Percentiles rank a stretch among this genome's conserved stretches.
phyloP scores from a whole-genome alignment of 1,140 invertebrate species.

The Tetramorium parvispinum region DNA sequence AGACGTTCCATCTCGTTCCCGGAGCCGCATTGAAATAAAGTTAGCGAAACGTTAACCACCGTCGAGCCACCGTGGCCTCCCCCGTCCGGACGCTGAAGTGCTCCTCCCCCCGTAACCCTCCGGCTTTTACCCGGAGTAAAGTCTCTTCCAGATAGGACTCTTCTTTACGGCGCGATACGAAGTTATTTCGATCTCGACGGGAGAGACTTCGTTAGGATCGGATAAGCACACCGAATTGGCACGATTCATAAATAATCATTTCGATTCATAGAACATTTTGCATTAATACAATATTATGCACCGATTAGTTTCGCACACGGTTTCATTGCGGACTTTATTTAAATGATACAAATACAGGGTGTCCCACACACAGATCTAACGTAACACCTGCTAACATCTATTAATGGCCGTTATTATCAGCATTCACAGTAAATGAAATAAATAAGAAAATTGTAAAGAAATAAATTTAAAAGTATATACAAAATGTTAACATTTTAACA shows the following conservation, averaged over 20 bases:
- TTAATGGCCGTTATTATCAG: too few relatives aligned
- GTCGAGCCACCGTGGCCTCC: conserved; percentile 10
- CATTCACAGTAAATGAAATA: too few relatives aligned
- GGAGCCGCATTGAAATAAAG: conserved; percentile 72
- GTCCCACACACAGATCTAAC: too few relatives aligned
- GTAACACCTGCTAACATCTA: too few relatives aligned
- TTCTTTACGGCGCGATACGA: background rate
- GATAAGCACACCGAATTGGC: background rate
- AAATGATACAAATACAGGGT: too few relatives aligned
- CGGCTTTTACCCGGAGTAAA: conserved; percentile 45
- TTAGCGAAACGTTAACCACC: conserved; percentile 72
- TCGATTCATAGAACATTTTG: background rate
- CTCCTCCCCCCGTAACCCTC: conserved; percentile 12
- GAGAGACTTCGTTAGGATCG: conserved; percentile 14
- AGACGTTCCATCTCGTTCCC: conserved; percentile 67
- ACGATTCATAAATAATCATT: background rate
- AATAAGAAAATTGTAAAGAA: too few relatives aligned
- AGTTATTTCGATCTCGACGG: background rate
- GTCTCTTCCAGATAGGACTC: conserved; percentile 1
- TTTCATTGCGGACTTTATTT: too few relatives aligned
- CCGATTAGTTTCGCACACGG: too few relatives aligned
- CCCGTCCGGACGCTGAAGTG: background rate
- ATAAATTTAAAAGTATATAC: too few relatives aligned
- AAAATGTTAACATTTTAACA: too few relatives aligned
- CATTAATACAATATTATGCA: too few relatives aligned